These are phyloP conservation scores for Chitala chitala DNA, from an alignment of 2,113 vertebrate species.

Conservation along the genomic window DNA sequence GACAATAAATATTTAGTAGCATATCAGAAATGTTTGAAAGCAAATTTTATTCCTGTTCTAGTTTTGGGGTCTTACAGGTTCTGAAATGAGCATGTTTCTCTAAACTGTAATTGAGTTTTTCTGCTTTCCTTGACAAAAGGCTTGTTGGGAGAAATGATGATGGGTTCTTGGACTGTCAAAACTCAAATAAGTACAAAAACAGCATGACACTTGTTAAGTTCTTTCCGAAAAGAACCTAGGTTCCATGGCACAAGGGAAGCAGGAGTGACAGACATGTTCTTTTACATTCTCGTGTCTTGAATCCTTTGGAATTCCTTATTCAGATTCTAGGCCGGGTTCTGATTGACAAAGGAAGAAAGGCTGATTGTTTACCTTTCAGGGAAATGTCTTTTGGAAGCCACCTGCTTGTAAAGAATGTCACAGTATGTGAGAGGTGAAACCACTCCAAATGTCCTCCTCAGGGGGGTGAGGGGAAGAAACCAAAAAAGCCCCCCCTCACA, in stretches of 20 bases:
- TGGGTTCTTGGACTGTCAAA: neutral
- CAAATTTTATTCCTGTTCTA: neutral
- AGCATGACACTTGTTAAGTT: neutral
- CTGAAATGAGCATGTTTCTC: neutral
- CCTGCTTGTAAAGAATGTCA: conserved; percentile 24
- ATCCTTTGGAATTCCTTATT: conserved; percentile 7
- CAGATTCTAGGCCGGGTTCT: conserved; percentile 1
- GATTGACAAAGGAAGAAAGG: neutral
- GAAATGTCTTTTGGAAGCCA: conserved; percentile 20
- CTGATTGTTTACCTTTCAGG: conserved; percentile 15
- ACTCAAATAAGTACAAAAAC: neutral
- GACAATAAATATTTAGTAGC: neutral
- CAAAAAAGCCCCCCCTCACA: too few species aligned
- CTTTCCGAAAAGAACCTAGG: conserved; percentile 6
- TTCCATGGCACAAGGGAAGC: neutral
- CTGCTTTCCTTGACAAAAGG: too few species aligned
- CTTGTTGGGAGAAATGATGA: neutral
- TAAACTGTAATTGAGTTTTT: too few species aligned
- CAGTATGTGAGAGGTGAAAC: conserved; percentile 19
- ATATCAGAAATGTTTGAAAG: neutral
- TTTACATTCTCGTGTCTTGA: neutral
- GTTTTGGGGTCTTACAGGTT: neutral
- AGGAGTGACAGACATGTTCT: neutral
- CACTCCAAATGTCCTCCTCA: conserved; percentile 19
- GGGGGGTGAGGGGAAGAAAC: neutral